Evolutionary conservation across 2,797 vertebrate genomes (phyloP), one percentile per base, ranked within the genome.

Genomic region (Salarias fasciatus): DNA sequence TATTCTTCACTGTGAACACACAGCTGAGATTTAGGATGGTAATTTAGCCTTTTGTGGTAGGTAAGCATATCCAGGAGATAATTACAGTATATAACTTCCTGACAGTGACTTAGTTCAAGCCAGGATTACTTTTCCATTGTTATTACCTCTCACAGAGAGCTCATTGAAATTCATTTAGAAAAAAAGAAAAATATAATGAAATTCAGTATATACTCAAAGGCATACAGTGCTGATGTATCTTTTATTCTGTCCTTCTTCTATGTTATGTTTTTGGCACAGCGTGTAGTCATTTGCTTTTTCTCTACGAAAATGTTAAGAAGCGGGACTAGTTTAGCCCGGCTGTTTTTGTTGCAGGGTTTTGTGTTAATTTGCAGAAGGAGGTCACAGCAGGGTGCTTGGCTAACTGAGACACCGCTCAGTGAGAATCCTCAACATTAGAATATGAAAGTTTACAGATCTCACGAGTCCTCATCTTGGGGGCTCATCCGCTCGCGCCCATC

Each of bases 341-440:
- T 63, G 71, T 72, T 79, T 71, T 52, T 30, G 8, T 53, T 47
- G 44, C 13, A 2, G 53, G 72, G 38, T 62, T 80, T 85, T 83
- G 61, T 77, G 82, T 86, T 89, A 74, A 89, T 91, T 84, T 87
- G 69, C 78, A 79, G 79, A 91, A 89, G 81, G 85, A 86, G 87
- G 85, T 86, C 90, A 86, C 91, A 89, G 89, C 84, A 69, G 89
- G 86, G 84, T 53, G 80, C 83, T 60, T 35, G 51, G 62, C 75
- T 72, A 79, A 75, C 75, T 30, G 69, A 77, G 76, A 77, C 69
- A n/a, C 54, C 6, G 59, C 67, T 84, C 72, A 5, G 69, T 52
- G 72, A 84, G 66, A 82, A 86, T 74, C 82, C 59, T 78, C 75
- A 53, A 80, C 75, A 81, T 88, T 88, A 79, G 78, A 91, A 88